Conservation (phyloP, 2,888 invertebrate genomes). For the Agrochola circellaris region DNA sequence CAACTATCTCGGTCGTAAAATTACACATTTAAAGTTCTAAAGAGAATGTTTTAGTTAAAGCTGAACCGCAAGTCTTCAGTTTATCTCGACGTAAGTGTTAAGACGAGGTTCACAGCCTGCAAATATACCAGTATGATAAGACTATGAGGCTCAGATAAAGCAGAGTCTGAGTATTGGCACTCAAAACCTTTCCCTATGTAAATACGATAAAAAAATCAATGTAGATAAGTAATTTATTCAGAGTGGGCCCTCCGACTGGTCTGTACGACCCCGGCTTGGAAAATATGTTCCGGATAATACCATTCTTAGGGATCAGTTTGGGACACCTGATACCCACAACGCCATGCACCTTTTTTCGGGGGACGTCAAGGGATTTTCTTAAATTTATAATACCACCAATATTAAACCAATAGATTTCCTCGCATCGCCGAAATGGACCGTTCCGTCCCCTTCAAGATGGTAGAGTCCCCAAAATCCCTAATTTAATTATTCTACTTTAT, state of each 20-base stretch:
- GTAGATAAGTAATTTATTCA: constrained; percentile 86
- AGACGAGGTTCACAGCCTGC: constrained; percentile 31
- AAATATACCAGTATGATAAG: constrained; percentile 59
- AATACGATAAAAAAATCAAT: constrained; percentile 76
- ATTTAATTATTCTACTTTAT: constrained; percentile 65
- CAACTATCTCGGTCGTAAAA: constrained; percentile 46
- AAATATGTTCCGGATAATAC: constrained; percentile 88
- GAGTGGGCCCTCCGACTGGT: constrained; percentile 78
- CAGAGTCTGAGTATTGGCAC: constrained; percentile 54
- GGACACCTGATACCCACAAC: constrained; percentile 86
- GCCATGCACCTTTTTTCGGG: constrained; percentile 69
- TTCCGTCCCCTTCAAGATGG: constrained; percentile 50
- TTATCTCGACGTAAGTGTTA: constrained; percentile 55
- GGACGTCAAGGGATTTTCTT: constrained; percentile 76
- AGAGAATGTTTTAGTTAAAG: constrained; percentile 45
- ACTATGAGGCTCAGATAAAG: constrained; percentile 52
- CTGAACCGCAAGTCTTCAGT: constrained; percentile 40
- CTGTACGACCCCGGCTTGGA: constrained; percentile 80
- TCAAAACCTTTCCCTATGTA: constrained; percentile 72
- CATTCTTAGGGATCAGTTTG: constrained; percentile 85
- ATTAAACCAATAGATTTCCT: constrained; percentile 63
- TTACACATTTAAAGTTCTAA: constrained; percentile 54
- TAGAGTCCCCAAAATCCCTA: constrained; percentile 47
- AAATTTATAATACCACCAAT: constrained; percentile 70
- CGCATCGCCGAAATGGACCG: constrained; percentile 21